Percentiles rank a stretch among this genome's conserved stretches.
Evolutionary conservation across 2,797 vertebrate genomes (phyloP).

Genomic region (Alosa sapidissima): DNA sequence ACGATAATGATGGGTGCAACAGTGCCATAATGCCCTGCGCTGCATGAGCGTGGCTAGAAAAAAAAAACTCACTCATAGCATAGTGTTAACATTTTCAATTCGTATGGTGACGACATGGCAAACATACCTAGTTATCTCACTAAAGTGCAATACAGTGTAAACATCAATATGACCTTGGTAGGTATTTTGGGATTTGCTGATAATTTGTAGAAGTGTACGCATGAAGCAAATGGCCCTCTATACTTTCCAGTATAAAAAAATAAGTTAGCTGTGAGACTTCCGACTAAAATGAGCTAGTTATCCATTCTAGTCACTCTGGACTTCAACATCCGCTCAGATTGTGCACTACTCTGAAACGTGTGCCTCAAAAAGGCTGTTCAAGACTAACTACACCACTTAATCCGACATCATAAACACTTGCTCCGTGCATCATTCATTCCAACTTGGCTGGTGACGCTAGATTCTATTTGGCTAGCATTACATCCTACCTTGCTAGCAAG

Average conservation of each 20-base stretch:
- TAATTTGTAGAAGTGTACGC: not conserved
- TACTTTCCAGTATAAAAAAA: not conserved
- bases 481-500: constrained; percentile 9
- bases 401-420: not conserved
- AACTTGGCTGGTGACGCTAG: constrained; percentile 3
- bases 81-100: not conserved
- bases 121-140: not conserved
- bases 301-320: not conserved
- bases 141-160: not conserved
- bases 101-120: not conserved
- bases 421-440: not conserved
- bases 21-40: no score
- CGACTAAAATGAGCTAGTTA: not conserved
- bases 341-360: not conserved
- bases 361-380: not conserved
- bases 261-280: not conserved
- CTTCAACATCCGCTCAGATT: not conserved
- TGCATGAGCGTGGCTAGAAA: not conserved
- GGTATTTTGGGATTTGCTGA: not conserved
- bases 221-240: not conserved
- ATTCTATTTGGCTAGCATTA: not conserved
- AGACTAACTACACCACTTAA: not conserved
- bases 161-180: not conserved
- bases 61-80: not conserved
- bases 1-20: not conserved